These are phyloP conservation scores for Cosmopolites sordidus DNA, from an alignment of 2,888 invertebrate species.

Conservation along the genomic window DNA sequence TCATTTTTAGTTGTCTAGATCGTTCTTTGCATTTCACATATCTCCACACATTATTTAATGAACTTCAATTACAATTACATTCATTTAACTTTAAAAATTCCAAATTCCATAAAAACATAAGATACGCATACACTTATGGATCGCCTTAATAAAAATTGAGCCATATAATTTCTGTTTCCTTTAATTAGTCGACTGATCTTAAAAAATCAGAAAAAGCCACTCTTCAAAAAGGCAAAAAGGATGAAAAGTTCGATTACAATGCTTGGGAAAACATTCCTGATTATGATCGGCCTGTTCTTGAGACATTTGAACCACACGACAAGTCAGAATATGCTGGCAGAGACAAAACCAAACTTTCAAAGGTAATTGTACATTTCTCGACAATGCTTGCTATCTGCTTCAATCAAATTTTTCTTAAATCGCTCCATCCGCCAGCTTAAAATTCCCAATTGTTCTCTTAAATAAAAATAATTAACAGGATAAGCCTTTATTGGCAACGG, in stretches of 20 bases:
- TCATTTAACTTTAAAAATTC: no score
- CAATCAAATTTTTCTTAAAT: no score
- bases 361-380: constrained; percentile 36
- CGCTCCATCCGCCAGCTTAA: constrained; percentile 2
- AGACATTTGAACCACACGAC: constrained; percentile 57
- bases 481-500: constrained; percentile 37
- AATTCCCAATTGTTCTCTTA: neutral
- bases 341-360: constrained; percentile 47
- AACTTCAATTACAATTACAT: no score
- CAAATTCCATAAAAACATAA: no score
- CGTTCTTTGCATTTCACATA: no score
- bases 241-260: constrained; percentile 34
- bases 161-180: no score
- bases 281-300: constrained; percentile 71
- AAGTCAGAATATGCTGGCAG: constrained; percentile 52
- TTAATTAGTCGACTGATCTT: constrained; percentile 37
- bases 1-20: no score
- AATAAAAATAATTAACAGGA: constrained; percentile 33
- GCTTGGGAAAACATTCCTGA: constrained; percentile 56
- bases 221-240: constrained; percentile 37
- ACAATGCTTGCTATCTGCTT: constrained; percentile 1
- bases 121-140: no score
- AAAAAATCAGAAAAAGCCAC: constrained; percentile 35
- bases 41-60: no score
- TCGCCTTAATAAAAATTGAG: no score